Evolutionary conservation across 2,113 vertebrate genomes (phyloP).

Genomic region (Desmodus rotundus): DNA sequence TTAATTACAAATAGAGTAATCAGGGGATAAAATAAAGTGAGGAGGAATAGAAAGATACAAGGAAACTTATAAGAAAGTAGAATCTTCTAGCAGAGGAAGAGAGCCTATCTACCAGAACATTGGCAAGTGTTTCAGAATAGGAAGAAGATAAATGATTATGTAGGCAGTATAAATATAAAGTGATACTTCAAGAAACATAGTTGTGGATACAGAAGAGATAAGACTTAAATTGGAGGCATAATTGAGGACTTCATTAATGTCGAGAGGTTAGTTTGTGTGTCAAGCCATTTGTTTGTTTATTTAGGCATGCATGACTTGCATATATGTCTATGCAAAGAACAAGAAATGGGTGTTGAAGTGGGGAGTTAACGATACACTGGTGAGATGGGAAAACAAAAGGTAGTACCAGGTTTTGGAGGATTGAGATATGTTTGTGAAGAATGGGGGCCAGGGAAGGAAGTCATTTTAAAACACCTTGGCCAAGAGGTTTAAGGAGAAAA

Average conservation of each 20-base stretch:
- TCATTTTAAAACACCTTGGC: not conserved
- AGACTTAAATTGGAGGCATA: not conserved
- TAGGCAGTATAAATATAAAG: not conserved
- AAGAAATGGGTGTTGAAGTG: not conserved
- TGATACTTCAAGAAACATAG: not conserved
- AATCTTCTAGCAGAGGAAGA: not conserved
- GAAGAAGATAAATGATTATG: not conserved
- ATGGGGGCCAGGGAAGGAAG: not conserved
- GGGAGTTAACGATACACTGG: not conserved
- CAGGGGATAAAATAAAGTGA: rapidly evolving
- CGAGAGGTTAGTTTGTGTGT: not conserved
- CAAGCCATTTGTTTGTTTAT: not conserved
- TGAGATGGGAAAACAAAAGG: not conserved
- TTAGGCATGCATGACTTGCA: not conserved
- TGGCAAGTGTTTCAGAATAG: not conserved
- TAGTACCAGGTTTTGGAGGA: not conserved
- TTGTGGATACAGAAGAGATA: not conserved
- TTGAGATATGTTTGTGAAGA: not conserved
- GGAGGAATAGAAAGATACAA: not conserved
- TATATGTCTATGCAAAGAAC: not conserved
- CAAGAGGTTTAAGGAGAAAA: not conserved
- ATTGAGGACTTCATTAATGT: not conserved
- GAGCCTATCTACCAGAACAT: not conserved
- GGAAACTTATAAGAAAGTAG: not conserved
- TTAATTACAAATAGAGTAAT: not conserved